These are phyloP conservation scores for Drosophila sechellia DNA, from an alignment of 1,140 invertebrate species.

Conservation along the genomic window DNA sequence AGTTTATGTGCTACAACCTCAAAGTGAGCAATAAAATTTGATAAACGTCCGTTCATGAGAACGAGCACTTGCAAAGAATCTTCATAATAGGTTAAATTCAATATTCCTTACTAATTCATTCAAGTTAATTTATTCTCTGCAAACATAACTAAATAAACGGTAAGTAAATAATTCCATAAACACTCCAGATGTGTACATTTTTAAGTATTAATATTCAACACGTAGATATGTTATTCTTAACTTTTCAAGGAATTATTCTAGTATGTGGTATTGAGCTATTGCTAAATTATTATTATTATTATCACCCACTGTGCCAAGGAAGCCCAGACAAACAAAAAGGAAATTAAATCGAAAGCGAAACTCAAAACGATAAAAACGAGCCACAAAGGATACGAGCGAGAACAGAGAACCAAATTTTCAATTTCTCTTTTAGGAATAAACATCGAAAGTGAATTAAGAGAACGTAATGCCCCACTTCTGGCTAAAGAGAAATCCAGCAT, in stretches of 20 bases:
- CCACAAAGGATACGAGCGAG: constrained; percentile 21
- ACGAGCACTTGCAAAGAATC: background rate
- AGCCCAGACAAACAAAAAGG: constrained; percentile 28
- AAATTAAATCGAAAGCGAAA: constrained; percentile 40
- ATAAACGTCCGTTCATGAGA: constrained; percentile 11
- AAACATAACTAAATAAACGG: background rate
- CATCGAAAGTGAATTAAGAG: constrained; percentile 58
- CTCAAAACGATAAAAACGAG: constrained; percentile 24
- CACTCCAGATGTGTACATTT: too few species aligned
- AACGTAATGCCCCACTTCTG: constrained; percentile 22
- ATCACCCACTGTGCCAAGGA: constrained; percentile 25
- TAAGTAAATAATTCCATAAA: background rate
- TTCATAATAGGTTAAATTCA: background rate
- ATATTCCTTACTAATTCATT: too few species aligned
- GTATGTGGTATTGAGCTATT: background rate
- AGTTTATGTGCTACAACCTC: constrained; percentile 18
- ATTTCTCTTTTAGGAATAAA: constrained; percentile 30
- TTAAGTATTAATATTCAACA: too few species aligned
- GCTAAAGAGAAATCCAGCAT: constrained; percentile 6
- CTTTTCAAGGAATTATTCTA: background rate
- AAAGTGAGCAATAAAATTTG: constrained; percentile 27
- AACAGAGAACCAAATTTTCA: constrained; percentile 1
- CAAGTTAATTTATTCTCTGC: too few species aligned
- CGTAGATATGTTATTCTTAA: background rate
- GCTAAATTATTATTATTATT: background rate